phyloP scores from a whole-genome alignment of 2,797 vertebrate species.

The Phaenicophaeus curvirostris region DNA sequence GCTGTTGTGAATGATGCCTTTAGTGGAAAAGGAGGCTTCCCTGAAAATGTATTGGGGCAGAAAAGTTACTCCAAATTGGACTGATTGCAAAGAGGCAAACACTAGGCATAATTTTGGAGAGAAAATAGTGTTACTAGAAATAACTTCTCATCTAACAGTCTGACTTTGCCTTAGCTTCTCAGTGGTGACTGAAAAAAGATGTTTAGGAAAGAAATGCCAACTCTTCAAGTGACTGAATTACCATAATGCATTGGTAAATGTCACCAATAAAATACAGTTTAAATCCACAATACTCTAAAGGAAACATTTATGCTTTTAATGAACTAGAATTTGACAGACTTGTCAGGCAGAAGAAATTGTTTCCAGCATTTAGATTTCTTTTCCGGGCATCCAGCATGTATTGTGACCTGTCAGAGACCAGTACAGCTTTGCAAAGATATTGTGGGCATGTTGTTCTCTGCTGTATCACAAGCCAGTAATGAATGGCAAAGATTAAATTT shows the following conservation, averaged over 20 bases:
- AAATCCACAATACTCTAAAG: not conserved
- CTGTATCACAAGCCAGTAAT: not conserved
- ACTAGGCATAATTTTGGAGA: not conserved
- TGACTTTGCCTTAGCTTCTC: not conserved
- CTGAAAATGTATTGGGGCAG: not conserved
- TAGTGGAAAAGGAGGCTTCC: not conserved
- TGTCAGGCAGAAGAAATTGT: not conserved
- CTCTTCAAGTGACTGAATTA: not conserved
- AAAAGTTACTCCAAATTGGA: not conserved
- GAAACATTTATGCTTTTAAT: slow-evolving; percentile 26
- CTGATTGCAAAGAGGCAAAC: not conserved
- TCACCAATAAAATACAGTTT: slow-evolving; percentile 28
- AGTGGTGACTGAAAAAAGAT: not conserved
- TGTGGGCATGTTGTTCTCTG: not conserved
- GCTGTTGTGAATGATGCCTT: not conserved
- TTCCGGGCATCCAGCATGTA: not conserved
- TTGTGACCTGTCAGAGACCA: not conserved
- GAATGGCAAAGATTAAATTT: not conserved
- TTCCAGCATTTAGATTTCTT: not conserved
- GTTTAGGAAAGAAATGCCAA: slow-evolving; percentile 4
- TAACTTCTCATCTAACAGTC: not conserved
- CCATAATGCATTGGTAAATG: not conserved
- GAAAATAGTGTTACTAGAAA: not conserved
- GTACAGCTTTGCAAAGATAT: not conserved
- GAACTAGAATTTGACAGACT: not conserved